A percentile compares a stretch with the other conserved stretches of the same genome.
Conservation (phyloP, 2,113 vertebrate genomes). For the Microcebus jonahi region DNA sequence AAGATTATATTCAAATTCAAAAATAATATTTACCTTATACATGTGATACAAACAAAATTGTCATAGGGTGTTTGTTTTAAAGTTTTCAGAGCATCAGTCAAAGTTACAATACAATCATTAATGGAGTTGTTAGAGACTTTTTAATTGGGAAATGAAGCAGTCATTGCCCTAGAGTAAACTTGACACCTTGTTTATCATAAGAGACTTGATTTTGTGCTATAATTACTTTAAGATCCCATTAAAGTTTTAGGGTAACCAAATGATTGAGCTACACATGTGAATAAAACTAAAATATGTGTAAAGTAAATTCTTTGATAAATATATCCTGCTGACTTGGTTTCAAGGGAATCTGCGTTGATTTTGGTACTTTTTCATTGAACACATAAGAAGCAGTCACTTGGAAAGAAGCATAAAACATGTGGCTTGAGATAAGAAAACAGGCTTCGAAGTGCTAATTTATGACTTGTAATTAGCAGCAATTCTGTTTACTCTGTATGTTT, state of each 20-base stretch:
- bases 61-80: background rate
- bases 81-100: background rate
- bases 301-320: constrained; percentile 45
- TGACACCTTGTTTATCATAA: constrained; percentile 64
- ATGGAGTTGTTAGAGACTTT: constrained; percentile 30
- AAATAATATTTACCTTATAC: background rate
- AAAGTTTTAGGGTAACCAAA: constrained; percentile 48
- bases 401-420: constrained; percentile 59
- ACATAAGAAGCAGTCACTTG: constrained; percentile 35
- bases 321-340: background rate
- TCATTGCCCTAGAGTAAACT: constrained; percentile 41
- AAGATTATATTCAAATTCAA: background rate
- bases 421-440: constrained; percentile 57
- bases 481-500: constrained; percentile 42
- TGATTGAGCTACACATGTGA: background rate
- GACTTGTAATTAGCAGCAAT: constrained; percentile 65
- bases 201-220: constrained; percentile 54
- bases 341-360: constrained; percentile 36
- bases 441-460: constrained; percentile 58
- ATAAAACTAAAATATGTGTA: constrained; percentile 1
- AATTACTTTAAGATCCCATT: constrained; percentile 64
- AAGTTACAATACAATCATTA: constrained; percentile 3
- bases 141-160: constrained; percentile 61
- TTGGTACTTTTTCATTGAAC: constrained; percentile 11
- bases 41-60: background rate